These are phyloP conservation scores for Phaonia tiefii DNA, from an alignment of 2,888 invertebrate species.

Conservation along the genomic window DNA sequence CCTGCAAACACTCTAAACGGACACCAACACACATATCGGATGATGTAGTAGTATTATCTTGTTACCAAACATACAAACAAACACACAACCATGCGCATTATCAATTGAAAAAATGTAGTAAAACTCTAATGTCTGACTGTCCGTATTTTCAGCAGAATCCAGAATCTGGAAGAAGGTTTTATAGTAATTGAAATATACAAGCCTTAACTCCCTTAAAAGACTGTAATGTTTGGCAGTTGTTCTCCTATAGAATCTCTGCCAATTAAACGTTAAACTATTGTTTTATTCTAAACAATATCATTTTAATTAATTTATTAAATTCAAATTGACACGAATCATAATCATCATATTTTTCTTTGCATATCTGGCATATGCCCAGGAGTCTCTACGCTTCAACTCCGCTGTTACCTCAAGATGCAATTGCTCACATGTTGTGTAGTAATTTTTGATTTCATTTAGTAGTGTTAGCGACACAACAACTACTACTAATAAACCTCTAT, in stretches of 20 bases:
- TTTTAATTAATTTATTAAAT: no score
- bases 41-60: constrained; percentile 28
- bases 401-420: constrained; percentile 40
- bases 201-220: constrained; percentile 1
- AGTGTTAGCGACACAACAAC: constrained; percentile 21
- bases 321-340: not conserved
- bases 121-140: not conserved
- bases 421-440: no score
- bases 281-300: constrained; percentile 23
- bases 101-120: constrained; percentile 18
- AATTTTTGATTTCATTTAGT: constrained; percentile 33
- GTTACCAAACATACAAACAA: not conserved
- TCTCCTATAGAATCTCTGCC: not conserved
- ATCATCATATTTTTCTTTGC: constrained; percentile 44
- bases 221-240: not conserved
- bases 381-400: constrained; percentile 59
- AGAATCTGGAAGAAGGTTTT: not conserved
- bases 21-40: not conserved
- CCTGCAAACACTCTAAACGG: constrained; percentile 74
- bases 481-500: constrained; percentile 46
- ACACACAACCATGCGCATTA: not conserved
- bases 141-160: not conserved
- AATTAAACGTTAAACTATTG: constrained; percentile 1
- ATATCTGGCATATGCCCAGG: constrained; percentile 64
- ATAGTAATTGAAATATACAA: not conserved